phyloP scores from a whole-genome alignment of 2,797 vertebrate species.

The Squalus acanthias region DNA sequence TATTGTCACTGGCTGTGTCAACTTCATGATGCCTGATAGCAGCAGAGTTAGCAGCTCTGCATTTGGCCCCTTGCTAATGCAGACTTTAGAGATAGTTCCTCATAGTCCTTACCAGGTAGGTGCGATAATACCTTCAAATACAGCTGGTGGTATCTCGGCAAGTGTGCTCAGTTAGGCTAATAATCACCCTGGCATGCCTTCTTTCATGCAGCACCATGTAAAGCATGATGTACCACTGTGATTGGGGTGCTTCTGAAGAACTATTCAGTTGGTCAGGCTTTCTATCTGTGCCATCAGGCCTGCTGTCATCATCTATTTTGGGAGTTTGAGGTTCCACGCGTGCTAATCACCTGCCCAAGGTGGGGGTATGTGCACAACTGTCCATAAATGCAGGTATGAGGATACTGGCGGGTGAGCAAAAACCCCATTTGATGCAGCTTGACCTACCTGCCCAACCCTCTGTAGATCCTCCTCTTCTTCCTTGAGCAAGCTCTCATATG shows the following conservation, averaged over 20 bases:
- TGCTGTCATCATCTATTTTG: neutral
- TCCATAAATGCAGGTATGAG: neutral
- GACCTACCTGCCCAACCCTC: neutral
- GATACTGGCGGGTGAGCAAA: neutral
- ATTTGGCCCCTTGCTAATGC: neutral
- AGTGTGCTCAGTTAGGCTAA: neutral
- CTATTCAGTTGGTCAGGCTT: neutral
- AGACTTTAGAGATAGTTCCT: neutral
- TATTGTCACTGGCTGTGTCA: neutral
- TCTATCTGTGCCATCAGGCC: neutral
- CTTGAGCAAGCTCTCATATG: neutral
- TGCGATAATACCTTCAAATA: neutral
- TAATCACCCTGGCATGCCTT: too few relatives aligned
- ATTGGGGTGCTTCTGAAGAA: neutral
- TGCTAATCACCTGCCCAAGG: neutral
- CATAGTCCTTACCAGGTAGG: neutral
- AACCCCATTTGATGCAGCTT: neutral
- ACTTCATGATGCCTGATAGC: neutral
- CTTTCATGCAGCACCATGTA: neutral
- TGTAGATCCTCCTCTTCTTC: neutral
- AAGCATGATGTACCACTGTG: neutral
- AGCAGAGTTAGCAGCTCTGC: neutral
- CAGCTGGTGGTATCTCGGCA: too few relatives aligned
- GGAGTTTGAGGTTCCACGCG: neutral
- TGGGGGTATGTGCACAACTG: neutral